Evolutionary conservation across 2,888 invertebrate genomes (phyloP).

Genomic region (Caenorhabditis sinica): DNA sequence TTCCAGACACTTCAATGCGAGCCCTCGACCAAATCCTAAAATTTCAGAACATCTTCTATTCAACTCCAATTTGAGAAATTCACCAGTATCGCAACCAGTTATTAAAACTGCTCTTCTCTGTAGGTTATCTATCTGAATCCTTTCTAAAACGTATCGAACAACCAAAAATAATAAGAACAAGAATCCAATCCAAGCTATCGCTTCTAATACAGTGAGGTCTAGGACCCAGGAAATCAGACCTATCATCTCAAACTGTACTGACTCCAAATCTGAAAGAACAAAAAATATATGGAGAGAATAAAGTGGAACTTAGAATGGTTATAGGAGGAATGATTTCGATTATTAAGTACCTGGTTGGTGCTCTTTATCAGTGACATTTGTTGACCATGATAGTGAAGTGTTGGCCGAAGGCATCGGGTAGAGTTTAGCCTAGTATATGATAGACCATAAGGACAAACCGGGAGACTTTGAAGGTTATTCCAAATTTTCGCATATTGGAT

Average conservation of each 20-base stretch:
- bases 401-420: constrained; percentile 51
- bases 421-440: constrained; percentile 42
- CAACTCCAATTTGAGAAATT: neutral
- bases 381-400: constrained; percentile 36
- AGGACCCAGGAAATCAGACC: constrained; percentile 15
- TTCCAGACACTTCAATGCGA: constrained; percentile 74
- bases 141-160: constrained; percentile 57
- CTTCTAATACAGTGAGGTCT: constrained; percentile 36
- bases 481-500: constrained; percentile 38
- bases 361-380: constrained; percentile 50
- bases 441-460: neutral
- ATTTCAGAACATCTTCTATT: neutral
- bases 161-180: constrained; percentile 36
- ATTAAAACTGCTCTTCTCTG: constrained; percentile 73
- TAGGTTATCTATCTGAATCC: constrained; percentile 64
- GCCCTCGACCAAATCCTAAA: constrained; percentile 77
- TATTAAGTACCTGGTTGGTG: constrained; percentile 16
- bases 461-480: constrained; percentile 9
- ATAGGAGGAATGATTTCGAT: neutral
- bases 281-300: neutral
- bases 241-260: constrained; percentile 27
- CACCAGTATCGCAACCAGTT: constrained; percentile 77
- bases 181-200: neutral
- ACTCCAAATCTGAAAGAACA: constrained; percentile 27
- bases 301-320: neutral